These are phyloP conservation scores for Cisticola juncidis DNA, from an alignment of 2,113 vertebrate genomes.

Conservation along the genomic window DNA sequence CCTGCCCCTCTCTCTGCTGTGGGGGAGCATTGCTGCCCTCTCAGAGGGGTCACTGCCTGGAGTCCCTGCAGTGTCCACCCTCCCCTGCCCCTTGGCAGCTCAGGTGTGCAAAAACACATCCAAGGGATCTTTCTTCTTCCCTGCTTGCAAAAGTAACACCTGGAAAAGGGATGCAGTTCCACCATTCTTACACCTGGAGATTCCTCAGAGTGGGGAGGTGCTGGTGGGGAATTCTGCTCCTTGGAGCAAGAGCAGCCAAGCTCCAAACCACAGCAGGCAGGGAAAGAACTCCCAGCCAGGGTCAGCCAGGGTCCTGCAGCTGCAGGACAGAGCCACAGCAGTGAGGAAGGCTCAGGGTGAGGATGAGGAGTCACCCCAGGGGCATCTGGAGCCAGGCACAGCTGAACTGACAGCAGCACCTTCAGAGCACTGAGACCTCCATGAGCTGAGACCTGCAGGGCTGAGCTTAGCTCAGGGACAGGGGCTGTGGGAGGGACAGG, in stretches of 20 bases:
- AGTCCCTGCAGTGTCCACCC: not conserved
- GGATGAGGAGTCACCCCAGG: not conserved
- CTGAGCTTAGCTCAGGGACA: not conserved
- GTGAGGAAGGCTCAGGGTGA: not conserved
- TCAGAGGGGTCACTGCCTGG: not conserved
- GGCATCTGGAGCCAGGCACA: not conserved
- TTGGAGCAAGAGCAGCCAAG: not conserved
- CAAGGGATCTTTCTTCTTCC: not conserved
- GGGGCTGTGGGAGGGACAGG: not conserved
- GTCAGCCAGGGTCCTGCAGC: not conserved
- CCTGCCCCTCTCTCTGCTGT: not conserved
- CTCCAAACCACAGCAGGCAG: not conserved
- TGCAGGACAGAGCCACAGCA: not conserved
- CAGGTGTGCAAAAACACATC: not conserved
- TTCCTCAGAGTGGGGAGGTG: not conserved
- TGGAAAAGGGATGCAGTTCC: not conserved
- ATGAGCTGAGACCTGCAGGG: not conserved
- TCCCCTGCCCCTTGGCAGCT: not conserved
- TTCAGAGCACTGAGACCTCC: fast-evolving
- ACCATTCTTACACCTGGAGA: not conserved
- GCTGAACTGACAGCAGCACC: not conserved
- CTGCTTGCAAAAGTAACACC: not conserved
- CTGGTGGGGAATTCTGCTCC: not conserved
- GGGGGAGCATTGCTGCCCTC: not conserved
- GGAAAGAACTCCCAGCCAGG: not conserved